A percentile compares a stretch with the other conserved stretches of the same genome.
These are phyloP conservation scores for Lynx canadensis DNA, from an alignment of 2,113 vertebrate species.

Conservation along the genomic window DNA sequence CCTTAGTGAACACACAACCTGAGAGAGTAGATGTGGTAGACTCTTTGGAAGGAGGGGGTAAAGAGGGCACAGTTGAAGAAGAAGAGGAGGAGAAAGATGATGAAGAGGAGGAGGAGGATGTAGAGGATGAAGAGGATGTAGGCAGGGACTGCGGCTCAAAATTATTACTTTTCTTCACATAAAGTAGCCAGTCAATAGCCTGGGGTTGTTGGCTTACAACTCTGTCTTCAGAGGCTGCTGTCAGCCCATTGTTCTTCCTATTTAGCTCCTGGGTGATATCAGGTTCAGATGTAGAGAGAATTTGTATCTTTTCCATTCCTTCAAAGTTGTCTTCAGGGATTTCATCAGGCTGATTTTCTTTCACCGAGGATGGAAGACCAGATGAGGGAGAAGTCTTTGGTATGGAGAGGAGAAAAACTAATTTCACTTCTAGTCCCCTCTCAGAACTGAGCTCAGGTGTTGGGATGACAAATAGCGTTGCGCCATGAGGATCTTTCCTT, in stretches of 20 bases:
- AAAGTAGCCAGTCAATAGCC: conserved; percentile 66
- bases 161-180: conserved; percentile 63
- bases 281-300: background rate
- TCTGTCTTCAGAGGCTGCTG: background rate
- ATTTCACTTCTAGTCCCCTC: conserved; percentile 55
- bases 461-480: conserved; percentile 71
- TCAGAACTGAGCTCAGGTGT: conserved; percentile 43
- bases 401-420: conserved; percentile 67
- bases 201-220: conserved; percentile 15
- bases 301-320: conserved; percentile 18
- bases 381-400: conserved; percentile 38
- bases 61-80: background rate
- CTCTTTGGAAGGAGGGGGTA: background rate
- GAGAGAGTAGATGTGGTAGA: background rate
- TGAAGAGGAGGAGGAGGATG: background rate
- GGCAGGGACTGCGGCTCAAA: background rate
- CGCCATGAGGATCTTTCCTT: conserved; percentile 65
- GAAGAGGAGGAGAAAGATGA: background rate
- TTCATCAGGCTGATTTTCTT: conserved; percentile 43
- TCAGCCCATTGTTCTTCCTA: background rate
- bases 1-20: background rate
- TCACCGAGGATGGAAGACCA: background rate
- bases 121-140: background rate
- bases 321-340: background rate
- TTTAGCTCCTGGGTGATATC: background rate